Conservation (phyloP, 2,888 invertebrate species). For the Tuta absoluta region DNA sequence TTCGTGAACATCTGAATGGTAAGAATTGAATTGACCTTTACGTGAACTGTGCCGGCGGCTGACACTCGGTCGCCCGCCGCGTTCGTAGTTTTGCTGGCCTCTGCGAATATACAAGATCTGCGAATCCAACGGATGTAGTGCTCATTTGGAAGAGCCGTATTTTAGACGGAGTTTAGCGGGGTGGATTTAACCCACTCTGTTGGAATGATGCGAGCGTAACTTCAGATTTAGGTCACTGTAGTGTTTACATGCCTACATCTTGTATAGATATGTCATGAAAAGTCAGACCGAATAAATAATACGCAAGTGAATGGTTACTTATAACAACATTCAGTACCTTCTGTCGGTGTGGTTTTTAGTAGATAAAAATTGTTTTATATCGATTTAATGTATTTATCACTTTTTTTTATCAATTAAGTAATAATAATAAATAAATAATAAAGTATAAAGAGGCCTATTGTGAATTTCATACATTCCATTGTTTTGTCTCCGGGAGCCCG, state of each 20-base stretch:
- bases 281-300: not conserved
- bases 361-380: no score
- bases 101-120: conserved; percentile 36
- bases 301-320: not conserved
- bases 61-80: not conserved
- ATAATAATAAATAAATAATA: no score
- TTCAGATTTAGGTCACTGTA: not conserved
- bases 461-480: no score
- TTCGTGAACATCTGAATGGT: conserved; percentile 46
- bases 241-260: not conserved
- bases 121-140: conserved; percentile 24
- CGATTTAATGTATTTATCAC: no score
- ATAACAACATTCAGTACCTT: no score
- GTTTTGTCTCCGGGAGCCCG: no score
- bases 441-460: no score
- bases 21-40: conserved; percentile 57
- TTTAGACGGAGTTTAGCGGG: conserved; percentile 16
- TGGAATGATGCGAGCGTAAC: conserved; percentile 13
- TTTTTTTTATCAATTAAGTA: no score
- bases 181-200: conserved; percentile 13
- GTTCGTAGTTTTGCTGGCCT: conserved; percentile 40
- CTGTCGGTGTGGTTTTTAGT: no score
- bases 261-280: not conserved
- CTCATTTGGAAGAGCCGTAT: conserved; percentile 19
- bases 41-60: conserved; percentile 22